Percentiles rank a stretch among this genome's conserved stretches.
phyloP scores from a whole-genome alignment of 2,797 vertebrate species.

The Urocyon cinereoargenteus region DNA sequence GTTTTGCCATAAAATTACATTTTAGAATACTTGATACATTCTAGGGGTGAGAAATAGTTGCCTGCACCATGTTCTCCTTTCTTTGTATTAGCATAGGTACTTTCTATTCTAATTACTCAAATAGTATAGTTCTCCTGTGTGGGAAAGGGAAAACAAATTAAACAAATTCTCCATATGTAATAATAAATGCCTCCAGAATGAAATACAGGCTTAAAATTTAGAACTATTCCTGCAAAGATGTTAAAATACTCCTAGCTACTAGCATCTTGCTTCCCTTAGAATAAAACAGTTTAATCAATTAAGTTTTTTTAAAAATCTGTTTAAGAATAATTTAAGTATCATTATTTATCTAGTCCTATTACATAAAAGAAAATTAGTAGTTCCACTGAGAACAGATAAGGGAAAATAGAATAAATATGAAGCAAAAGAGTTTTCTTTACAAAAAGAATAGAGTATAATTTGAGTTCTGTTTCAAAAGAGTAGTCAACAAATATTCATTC shows the following conservation, averaged over 20 bases:
- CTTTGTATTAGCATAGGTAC: background rate
- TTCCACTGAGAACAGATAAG: background rate
- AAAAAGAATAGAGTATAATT: background rate
- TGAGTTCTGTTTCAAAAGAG: background rate
- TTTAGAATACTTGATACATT: conserved; percentile 5
- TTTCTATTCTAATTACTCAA: conserved; percentile 6
- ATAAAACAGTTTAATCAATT: background rate
- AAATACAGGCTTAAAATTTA: background rate
- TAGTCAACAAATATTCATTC: background rate
- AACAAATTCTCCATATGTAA: background rate
- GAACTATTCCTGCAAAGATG: background rate
- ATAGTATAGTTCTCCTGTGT: background rate
- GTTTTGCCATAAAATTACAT: background rate
- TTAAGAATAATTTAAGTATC: conserved; percentile 12
- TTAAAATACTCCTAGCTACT: background rate
- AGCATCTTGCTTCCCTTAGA: background rate
- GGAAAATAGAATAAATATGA: background rate
- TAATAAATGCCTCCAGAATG: background rate
- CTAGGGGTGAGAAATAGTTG: background rate
- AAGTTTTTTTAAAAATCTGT: background rate
- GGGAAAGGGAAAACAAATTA: background rate
- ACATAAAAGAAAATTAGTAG: background rate
- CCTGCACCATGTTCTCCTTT: background rate
- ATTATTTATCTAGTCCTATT: background rate
- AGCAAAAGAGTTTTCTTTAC: background rate